Evolutionary conservation across 1,140 invertebrate genomes (phyloP).

Genomic region (Helicoverpa zea): DNA sequence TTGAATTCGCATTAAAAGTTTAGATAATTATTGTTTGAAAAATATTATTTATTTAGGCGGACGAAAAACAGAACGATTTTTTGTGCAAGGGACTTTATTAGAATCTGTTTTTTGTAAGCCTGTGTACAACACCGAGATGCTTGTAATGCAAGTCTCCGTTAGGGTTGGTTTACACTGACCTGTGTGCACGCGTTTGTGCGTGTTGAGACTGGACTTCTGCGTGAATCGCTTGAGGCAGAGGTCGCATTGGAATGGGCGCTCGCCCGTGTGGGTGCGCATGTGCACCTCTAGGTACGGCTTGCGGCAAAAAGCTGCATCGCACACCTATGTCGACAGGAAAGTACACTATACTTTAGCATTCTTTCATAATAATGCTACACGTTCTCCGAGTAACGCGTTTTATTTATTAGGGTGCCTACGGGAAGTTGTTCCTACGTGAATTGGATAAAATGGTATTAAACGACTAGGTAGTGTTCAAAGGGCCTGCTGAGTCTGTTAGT

Average conservation of each 20-base stretch:
- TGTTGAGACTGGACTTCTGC: constrained; percentile 90
- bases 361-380: too few species aligned
- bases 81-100: not conserved
- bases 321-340: constrained; percentile 81
- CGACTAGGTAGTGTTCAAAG: too few species aligned
- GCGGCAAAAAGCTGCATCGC: constrained; percentile 90
- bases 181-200: constrained; percentile 93
- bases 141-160: constrained; percentile 22
- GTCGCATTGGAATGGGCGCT: constrained; percentile 90
- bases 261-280: constrained; percentile 92
- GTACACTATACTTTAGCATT: not conserved
- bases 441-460: too few species aligned
- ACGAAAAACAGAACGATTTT: constrained; percentile 36
- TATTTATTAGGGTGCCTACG: too few species aligned
- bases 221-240: constrained; percentile 90
- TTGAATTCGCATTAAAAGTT: not conserved
- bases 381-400: too few species aligned
- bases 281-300: constrained; percentile 92
- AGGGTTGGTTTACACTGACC: constrained; percentile 77
- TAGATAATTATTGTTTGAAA: constrained; percentile 27
- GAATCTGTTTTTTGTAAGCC: constrained; percentile 43
- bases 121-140: constrained; percentile 47
- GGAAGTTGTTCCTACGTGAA: too few species aligned
- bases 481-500: too few species aligned
- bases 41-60: constrained; percentile 49